These are phyloP conservation scores for Leptinotarsa juncta DNA, from an alignment of 2,888 invertebrate species.

Conservation along the genomic window DNA sequence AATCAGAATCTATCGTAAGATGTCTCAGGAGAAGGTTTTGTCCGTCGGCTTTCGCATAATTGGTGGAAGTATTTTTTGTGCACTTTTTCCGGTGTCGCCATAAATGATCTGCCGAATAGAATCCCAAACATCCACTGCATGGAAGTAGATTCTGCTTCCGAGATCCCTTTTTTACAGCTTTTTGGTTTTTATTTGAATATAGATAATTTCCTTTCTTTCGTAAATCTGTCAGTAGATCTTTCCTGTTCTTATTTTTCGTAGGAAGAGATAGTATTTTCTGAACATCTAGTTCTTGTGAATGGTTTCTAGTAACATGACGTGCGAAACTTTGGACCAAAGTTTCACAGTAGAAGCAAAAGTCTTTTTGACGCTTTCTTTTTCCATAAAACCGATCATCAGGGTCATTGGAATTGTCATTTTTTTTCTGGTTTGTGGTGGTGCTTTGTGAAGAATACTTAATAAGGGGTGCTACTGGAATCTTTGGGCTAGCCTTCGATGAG, in stretches of 20 bases:
- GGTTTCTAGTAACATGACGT: background rate
- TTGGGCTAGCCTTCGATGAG: too few relatives aligned
- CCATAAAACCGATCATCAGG: background rate
- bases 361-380: background rate
- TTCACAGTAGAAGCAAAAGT: background rate
- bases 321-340: background rate
- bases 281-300: background rate
- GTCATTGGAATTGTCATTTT: too few relatives aligned
- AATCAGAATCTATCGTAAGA: background rate
- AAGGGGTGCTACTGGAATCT: too few relatives aligned
- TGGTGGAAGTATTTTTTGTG: background rate
- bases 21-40: background rate
- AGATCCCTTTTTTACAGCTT: background rate
- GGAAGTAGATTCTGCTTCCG: background rate
- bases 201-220: background rate
- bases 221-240: background rate
- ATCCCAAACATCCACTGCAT: background rate
- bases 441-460: too few relatives aligned
- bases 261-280: background rate
- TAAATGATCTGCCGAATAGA: background rate
- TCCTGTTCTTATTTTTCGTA: background rate
- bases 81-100: background rate
- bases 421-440: too few relatives aligned
- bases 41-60: background rate
- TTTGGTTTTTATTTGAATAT: background rate